Base-by-base conservation (phyloP, 2,888 invertebrate species). In the Anthoptus insignis region DNA sequence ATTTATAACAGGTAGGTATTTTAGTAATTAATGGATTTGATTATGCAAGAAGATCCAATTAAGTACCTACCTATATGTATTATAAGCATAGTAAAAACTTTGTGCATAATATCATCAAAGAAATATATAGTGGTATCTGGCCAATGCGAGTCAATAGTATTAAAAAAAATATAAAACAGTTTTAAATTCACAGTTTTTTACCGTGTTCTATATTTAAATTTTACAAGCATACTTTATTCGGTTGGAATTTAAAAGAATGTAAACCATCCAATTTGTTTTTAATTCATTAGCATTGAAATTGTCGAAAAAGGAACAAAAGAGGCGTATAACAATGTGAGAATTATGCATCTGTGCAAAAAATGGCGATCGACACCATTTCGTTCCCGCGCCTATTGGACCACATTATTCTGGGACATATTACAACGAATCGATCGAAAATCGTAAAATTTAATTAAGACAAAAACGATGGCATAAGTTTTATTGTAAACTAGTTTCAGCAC, bases 321-420 rank as follows among this genome's bases (percentile, higher is more conserved):
- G 7, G 27, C 21, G 53, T 29, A 56, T 19, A 63, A 63, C 29
- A 49, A 63, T 49, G 56, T 47, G 19, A 61, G 54, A 47, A 63
- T 63, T 63, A 63, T 63, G 39, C 63, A 22, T 56, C 56, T 56
- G 56, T 56, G 56, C 56, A 63, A 63, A 56, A 59, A 54, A 59
- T 21, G 14, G 21, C 47, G 47, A 22, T 14, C 63, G 63, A 63
- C 49, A 61, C 52, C 63, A 49, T 56, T 56, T 49, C 39, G 49
- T 56, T 56, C 27, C 45, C 34, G 45, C 45, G 16, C 34, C 16
- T 34, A 49, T 22, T 13, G 13, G n/a, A 49, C 47, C 1, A 47
- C 61, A 56, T 63, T 56, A 45, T 56, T 63, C 61, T 47, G 22
- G 32, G 19, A 37, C 47, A 63, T 63, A 49, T 24, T 63, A 27